Evolutionary conservation across 2,797 vertebrate genomes (phyloP), one percentile per base, ranked within the genome.

Genomic region (Enteromius anoplus): DNA sequence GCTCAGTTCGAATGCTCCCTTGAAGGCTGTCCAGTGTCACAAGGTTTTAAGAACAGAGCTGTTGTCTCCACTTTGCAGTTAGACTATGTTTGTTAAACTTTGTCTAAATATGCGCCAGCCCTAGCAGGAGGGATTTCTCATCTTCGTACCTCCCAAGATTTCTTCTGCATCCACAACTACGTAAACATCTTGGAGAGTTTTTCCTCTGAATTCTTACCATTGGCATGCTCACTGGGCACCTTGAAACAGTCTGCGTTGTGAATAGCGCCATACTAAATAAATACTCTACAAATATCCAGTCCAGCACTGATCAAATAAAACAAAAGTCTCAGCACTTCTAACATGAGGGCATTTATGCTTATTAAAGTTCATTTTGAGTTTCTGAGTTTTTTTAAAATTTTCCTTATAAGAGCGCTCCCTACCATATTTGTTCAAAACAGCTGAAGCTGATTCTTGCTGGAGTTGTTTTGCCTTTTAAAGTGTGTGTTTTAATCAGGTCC

Each of bases 381-480:
- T 80, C 34, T 70, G 34, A 19, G 2, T 4, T 58, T 26, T 75
- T 19, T 10, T 45, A 29, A 23, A 29, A 26, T 26, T 65, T 80
- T 82, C 32, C 14, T 53, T 42, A 60, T 58, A 42, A 66, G 12
- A n/a, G 11, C 23, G 0, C 6, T 55, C 37, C 17, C 49, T 58
- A 40, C 64, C 72, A 69, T 76, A 58, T 82, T 68, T 76, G 62
- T 82, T 53, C 34, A 75, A 82, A 68, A 76, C 49, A 47, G 65
- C 82, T 62, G 66, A 83, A 70, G 65, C 23, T 69, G 49, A 58
- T 83, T 60, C 64, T 34, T 19, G 34, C 42, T 51, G 5, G 26
- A 70, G 53, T 78, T 83, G 64, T 77, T 76, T 76, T 68, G 62
- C 26, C 68, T 83, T 83, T 82, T 55, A 23, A 75, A 81, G 42